Evolutionary conservation across 1,140 invertebrate genomes (phyloP).

Genomic region (Acromyrmex heyeri): DNA sequence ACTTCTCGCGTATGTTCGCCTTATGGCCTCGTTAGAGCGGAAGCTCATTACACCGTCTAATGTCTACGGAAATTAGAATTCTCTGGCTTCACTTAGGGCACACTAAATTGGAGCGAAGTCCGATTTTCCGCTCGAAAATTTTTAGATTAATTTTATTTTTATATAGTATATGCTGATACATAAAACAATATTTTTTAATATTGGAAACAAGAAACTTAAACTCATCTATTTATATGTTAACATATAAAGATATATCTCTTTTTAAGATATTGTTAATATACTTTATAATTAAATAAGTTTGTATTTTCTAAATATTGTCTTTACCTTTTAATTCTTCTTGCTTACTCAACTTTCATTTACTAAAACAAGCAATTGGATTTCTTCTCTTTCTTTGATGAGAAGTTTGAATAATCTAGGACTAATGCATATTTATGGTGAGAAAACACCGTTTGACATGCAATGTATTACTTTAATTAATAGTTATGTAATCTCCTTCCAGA

Average conservation of each 20-base stretch:
- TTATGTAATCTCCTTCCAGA: constrained; percentile 53
- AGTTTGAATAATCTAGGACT: constrained; percentile 28
- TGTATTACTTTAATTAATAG: constrained; percentile 64
- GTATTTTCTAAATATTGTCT: background rate
- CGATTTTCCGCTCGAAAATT: constrained; percentile 56
- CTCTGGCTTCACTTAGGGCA: constrained; percentile 49
- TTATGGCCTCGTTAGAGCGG: constrained; percentile 73
- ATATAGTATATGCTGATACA: background rate
- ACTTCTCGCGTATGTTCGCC: constrained; percentile 67
- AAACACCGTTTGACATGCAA: constrained; percentile 43
- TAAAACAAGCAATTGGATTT: constrained; percentile 15
- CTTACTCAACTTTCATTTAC: background rate
- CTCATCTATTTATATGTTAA: background rate
- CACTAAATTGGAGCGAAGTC: constrained; percentile 68
- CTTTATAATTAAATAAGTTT: background rate
- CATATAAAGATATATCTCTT: background rate
- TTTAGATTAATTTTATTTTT: background rate
- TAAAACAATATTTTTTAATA: background rate
- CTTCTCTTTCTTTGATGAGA: background rate
- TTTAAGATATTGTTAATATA: background rate
- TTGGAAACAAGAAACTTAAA: background rate
- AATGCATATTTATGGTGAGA: constrained; percentile 26
- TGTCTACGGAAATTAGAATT: constrained; percentile 75
- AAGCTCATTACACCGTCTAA: constrained; percentile 73
- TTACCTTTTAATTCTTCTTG: background rate